phyloP scores from a whole-genome alignment of 2,113 vertebrate species.

The Eurystomus gularis region DNA sequence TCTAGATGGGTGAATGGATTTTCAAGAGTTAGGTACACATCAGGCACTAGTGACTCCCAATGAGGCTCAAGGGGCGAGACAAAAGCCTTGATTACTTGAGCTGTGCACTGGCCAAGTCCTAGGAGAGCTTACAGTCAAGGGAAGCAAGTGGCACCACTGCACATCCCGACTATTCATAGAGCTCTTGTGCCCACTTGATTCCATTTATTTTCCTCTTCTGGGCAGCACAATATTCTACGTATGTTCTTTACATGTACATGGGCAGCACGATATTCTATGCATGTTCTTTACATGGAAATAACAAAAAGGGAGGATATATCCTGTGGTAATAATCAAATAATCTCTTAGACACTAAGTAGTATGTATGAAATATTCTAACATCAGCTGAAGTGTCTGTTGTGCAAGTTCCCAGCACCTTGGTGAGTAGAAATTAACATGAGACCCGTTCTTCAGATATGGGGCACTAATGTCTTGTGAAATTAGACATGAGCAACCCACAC shows the following conservation, averaged over 20 bases:
- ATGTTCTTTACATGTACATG: too few relatives aligned
- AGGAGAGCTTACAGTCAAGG: neutral
- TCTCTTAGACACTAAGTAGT: neutral
- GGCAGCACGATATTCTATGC: too few relatives aligned
- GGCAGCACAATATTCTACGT: neutral
- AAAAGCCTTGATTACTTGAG: neutral
- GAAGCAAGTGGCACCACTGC: neutral
- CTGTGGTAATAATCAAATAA: neutral
- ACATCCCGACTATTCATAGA: neutral
- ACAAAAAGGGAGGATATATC: neutral
- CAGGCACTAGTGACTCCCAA: neutral
- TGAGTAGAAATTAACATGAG: neutral
- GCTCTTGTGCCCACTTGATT: neutral
- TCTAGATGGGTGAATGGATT: neutral
- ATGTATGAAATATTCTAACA: neutral
- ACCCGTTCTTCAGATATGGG: neutral
- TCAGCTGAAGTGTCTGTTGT: neutral
- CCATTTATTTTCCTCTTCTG: neutral
- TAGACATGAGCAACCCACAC: neutral
- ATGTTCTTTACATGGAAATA: neutral
- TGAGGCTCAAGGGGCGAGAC: neutral
- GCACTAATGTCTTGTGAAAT: neutral
- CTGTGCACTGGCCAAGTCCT: neutral
- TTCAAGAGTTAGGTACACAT: neutral
- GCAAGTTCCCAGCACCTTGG: neutral